A percentile compares a stretch with the other conserved stretches of the same genome.
phyloP scores from a whole-genome alignment of 2,797 vertebrate genomes.

The Geotrypetes seraphini region DNA sequence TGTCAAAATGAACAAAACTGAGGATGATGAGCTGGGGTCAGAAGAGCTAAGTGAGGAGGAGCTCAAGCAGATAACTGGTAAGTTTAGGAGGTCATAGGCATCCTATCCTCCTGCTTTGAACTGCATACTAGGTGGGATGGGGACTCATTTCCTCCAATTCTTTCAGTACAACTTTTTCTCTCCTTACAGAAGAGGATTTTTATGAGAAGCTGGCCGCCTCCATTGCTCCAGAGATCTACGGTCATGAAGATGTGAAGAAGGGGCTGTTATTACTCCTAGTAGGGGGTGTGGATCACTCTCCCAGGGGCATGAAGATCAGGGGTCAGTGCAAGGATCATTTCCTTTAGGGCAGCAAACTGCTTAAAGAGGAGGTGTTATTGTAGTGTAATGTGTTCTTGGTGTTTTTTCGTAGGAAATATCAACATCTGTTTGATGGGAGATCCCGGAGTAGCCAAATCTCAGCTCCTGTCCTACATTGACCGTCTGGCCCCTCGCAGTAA shows the following conservation, averaged over 20 bases:
- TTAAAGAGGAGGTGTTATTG: background rate
- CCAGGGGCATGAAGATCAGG: conserved; percentile 87
- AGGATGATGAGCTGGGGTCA: conserved; percentile 67
- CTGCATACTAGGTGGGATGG: no score
- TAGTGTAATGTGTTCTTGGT: no score
- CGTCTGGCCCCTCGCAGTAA: conserved; percentile 84
- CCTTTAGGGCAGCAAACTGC: no score
- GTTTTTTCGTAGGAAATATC: conserved; percentile 82
- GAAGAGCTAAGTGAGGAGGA: conserved; percentile 74
- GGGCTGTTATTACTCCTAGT: conserved; percentile 80
- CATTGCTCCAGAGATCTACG: conserved; percentile 87
- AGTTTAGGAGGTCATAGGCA: background rate
- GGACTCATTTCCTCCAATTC: no score
- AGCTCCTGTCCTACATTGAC: conserved; percentile 90
- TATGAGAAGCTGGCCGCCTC: conserved; percentile 82
- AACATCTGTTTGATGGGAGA: conserved; percentile 93
- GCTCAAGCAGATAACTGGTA: conserved; percentile 73
- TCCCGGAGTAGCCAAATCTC: conserved; percentile 88
- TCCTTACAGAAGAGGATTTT: conserved; percentile 71
- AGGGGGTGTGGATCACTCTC: conserved; percentile 78
- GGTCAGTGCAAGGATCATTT: conserved; percentile 55
- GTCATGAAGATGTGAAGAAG: conserved; percentile 91
- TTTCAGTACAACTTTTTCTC: no score
- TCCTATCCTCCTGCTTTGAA: no score
- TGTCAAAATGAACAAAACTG: conserved; percentile 75